phyloP scores from a whole-genome alignment of 1,140 invertebrate species.

The Tetragonula clypearis region DNA sequence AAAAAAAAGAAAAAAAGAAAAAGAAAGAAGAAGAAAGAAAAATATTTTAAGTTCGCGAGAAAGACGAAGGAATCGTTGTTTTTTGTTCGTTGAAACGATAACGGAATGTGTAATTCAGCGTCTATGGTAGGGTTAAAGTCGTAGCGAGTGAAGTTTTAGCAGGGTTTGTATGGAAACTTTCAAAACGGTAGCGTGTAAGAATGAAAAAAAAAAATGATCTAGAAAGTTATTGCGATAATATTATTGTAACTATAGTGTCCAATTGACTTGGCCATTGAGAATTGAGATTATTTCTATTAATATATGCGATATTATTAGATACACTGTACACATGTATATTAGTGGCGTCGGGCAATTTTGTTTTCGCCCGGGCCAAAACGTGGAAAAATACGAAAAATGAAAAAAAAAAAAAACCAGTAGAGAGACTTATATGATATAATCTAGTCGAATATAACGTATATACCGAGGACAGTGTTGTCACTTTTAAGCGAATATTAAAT shows the following conservation, averaged over 20 bases:
- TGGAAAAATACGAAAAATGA: slow-evolving; percentile 26
- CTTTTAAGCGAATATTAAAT: slow-evolving; percentile 30
- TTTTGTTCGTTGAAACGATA: background rate
- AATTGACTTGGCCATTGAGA: slow-evolving; percentile 72
- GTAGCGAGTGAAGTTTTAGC: slow-evolving; percentile 55
- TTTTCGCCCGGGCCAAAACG: background rate
- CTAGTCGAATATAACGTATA: slow-evolving; percentile 59
- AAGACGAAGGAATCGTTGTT: background rate
- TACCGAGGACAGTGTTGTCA: slow-evolving; percentile 16
- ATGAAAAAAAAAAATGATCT: slow-evolving; percentile 19
- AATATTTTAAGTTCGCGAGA: background rate
- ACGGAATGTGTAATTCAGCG: background rate
- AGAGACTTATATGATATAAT: slow-evolving; percentile 56
- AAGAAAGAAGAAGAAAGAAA: background rate
- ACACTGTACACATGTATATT: slow-evolving; percentile 31
- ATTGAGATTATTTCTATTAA: slow-evolving; percentile 70
- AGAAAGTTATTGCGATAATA: slow-evolving; percentile 56
- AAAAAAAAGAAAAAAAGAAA: background rate
- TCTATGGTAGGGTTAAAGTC: background rate
- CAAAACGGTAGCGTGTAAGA: slow-evolving; percentile 52
- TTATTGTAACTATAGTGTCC: slow-evolving; percentile 57
- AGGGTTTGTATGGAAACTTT: slow-evolving; percentile 69
- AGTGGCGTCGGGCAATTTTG: slow-evolving; percentile 19
- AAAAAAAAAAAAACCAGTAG: slow-evolving; percentile 36
- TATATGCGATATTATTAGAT: slow-evolving; percentile 61